Evolutionary conservation across 1,140 invertebrate species (phyloP), one percentile per base, ranked within the genome.

Genomic region (Calycopis cecrops): DNA sequence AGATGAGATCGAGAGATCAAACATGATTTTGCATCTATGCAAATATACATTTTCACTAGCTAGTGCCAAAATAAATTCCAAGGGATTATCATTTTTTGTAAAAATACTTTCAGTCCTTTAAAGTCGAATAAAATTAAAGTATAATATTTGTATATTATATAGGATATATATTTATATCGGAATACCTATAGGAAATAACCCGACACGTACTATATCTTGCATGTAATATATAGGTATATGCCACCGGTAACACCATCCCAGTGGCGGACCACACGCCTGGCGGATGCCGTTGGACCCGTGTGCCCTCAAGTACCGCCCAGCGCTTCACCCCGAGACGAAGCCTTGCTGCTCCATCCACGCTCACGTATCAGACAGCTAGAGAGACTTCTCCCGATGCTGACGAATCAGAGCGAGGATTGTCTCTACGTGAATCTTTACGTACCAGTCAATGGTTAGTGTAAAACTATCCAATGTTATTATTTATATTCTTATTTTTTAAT

Each of bases 401-500:
- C 91, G 63, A 96, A 98, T 77, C 96, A 98, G 89, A 96, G 93
- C 83, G 98, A 99, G 89, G 98, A 99, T 90, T 99, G 98, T 84
- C 93, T 99, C 68, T 98, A 98, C 85, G 91, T 99, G 67, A 99
- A 99, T 88, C 92, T 99, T 59, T 99, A 98, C 87, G 95, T 97
- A 57, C 97, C 97, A 62, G 91, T 81, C 16, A 74, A 71, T 53
- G 82, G 82, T 82, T 44, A 68, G 71, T 57, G 33, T 44, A 2
- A 28, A 28, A 3, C 21, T 28, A 28, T 28, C 2, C n/a, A n/a
- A n/a, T n/a, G n/a, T n/a, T n/a, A n/a, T n/a, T n/a, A n/a, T n/a
- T n/a, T n/a, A n/a, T n/a, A n/a, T n/a, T n/a, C n/a, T n/a, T n/a
- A n/a, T n/a, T n/a, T n/a, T n/a, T n/a, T n/a, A n/a, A n/a, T n/a